Percentiles rank a stretch among this genome's conserved stretches.
Evolutionary conservation across 2,888 invertebrate genomes (phyloP).

Genomic region (Athalia circularis): DNA sequence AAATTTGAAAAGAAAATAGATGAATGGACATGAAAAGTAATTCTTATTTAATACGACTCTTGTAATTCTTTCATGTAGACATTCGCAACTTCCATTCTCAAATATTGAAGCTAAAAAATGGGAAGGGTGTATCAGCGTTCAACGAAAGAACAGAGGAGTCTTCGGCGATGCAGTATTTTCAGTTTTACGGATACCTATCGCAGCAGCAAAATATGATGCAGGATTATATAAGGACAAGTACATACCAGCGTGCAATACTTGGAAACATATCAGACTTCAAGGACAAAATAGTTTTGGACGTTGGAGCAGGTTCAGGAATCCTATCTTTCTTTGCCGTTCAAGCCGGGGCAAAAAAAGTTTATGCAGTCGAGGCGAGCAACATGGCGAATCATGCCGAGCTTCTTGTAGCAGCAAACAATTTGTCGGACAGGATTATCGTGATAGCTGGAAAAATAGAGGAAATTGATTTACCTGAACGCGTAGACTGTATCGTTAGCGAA

Average conservation of each 20-base stretch:
- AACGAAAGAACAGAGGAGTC: slow-evolving; percentile 98
- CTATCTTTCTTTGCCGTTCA: slow-evolving; percentile 98
- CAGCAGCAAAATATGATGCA: slow-evolving; percentile 99
- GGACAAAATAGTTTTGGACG: slow-evolving; percentile 95
- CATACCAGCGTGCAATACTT: slow-evolving; percentile 97
- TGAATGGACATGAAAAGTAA: too few relatives aligned
- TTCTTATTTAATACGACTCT: background rate
- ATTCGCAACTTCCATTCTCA: slow-evolving; percentile 85
- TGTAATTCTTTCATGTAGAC: slow-evolving; percentile 74
- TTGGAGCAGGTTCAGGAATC: slow-evolving; percentile 99
- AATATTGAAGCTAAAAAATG: slow-evolving; percentile 84
- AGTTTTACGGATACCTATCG: slow-evolving; percentile 98
- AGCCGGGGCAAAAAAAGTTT: slow-evolving; percentile 96
- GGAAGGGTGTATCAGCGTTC: slow-evolving; percentile 88
- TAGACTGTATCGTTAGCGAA: slow-evolving; percentile 98
- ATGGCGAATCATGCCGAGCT: slow-evolving; percentile 98
- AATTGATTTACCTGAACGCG: slow-evolving; percentile 94
- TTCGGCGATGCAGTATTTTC: slow-evolving; percentile 99
- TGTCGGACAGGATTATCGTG: slow-evolving; percentile 91
- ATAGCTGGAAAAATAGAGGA: slow-evolving; percentile 99
- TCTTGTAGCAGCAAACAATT: slow-evolving; percentile 91
- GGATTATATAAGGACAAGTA: slow-evolving; percentile 98
- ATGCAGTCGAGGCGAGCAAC: slow-evolving; percentile 99
- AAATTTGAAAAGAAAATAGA: too few relatives aligned
- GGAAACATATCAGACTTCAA: slow-evolving; percentile 95